Conservation (phyloP, 2,888 invertebrate genomes). For the Bunonema sp. region DNA sequence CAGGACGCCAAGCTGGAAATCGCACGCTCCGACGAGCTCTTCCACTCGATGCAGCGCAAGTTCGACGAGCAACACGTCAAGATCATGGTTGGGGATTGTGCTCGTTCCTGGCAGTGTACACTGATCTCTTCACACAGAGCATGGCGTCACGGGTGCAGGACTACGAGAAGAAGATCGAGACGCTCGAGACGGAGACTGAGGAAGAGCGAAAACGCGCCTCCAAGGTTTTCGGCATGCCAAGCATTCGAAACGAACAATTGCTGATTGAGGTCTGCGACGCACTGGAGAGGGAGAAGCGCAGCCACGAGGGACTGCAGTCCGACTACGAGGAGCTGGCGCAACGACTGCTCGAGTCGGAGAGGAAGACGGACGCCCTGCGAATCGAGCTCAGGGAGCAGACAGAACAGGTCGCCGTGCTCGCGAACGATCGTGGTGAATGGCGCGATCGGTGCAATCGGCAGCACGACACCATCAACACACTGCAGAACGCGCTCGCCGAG, state of each 20-base stretch:
- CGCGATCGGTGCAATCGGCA: conserved; percentile 13
- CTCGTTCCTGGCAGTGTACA: conserved; percentile 1
- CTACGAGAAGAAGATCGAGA: conserved; percentile 23
- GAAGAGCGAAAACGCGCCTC: conserved; percentile 6
- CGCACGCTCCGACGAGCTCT: conserved; percentile 30
- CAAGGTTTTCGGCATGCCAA: conserved; percentile 3
- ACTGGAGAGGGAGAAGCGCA: conserved; percentile 11
- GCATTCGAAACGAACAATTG: too few relatives aligned
- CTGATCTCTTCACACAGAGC: conserved; percentile 16
- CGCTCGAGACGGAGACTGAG: conserved; percentile 20
- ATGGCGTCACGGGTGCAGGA: conserved; percentile 23
- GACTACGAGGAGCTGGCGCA: conserved; percentile 14
- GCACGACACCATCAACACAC: conserved; percentile 20
- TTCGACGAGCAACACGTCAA: conserved; percentile 38
- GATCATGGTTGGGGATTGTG: conserved; percentile 16
- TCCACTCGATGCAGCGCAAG: conserved; percentile 26
- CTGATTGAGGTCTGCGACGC: conserved; percentile 11
- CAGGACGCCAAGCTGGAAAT: conserved; percentile 22
- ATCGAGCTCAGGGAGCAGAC: too few relatives aligned
- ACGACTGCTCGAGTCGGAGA: conserved; percentile 14
- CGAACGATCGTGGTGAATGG: conserved; percentile 5
- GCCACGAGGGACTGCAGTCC: conserved; percentile 10
- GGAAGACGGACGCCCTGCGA: conserved; percentile 15
- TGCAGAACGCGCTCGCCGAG: conserved; percentile 26
- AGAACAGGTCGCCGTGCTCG: too few relatives aligned